Base-by-base conservation (phyloP, 64 coral and sea anemone species). In the Hydrozoanthus tunicans region DNA sequence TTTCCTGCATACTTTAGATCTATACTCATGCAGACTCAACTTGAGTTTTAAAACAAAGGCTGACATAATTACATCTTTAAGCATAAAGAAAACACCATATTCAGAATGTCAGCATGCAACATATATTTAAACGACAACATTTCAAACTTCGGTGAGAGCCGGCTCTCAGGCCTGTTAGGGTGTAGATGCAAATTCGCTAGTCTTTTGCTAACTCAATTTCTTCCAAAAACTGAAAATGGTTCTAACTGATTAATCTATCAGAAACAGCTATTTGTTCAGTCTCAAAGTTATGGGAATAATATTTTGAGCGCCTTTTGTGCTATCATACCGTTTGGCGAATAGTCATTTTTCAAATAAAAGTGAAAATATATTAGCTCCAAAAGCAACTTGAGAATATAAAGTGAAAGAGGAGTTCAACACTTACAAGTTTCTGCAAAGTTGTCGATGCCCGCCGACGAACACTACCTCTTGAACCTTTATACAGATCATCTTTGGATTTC, bases 341-440 rank as follows among this genome's bases (percentile, higher is more conserved):
- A 43, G 32, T 43, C 0, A 43, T 43, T 43, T 43, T 43, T 43
- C 32, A 2, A 43, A 43, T 43, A 43, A 43, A 43, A 43, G 32
- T 43, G 32, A 2, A 43, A 43, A 43, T 43, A 81, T 12, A 76
- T 76, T 3, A 7, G 0, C 13, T 14, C 59, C n/a, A 59, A 12
- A 76, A 17, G 14, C 9, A 64, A n/a, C 5, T 51, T n/a, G 5
- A 11, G 24, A 64, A 43, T 17, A 32, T 82, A 75, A 8, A 70
- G 4, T 11, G 11, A 15, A 13, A 58, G 54, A 61, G 14, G 9
- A 11, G 70, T 59, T 59, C 55, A 25, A 13, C 58, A 88, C 84
- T 88, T 51, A 88, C 84, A 75, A 88, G 69, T 32, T 88, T 88
- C 24, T 88, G 84, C 68, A 88, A 59, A n/a, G 84, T 88, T 60